These are phyloP conservation scores for Leptosomus discolor DNA, from an alignment of 2,113 vertebrate genomes.

Conservation along the genomic window DNA sequence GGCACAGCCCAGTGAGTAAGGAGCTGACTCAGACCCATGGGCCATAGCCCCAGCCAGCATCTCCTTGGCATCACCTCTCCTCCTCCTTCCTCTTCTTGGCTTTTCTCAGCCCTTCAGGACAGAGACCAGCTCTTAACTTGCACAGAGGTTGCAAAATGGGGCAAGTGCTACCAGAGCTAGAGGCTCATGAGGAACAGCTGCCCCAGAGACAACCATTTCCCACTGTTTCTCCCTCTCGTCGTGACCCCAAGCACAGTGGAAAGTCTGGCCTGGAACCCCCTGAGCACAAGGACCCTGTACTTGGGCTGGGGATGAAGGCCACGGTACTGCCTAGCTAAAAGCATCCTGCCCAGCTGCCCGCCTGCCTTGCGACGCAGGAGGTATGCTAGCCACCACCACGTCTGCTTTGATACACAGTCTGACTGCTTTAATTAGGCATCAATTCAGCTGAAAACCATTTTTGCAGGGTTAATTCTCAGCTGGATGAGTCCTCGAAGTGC, in stretches of 20 bases:
- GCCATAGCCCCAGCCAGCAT: background rate
- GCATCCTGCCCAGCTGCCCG: background rate
- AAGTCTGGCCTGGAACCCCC: background rate
- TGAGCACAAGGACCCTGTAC: background rate
- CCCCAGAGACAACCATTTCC: background rate
- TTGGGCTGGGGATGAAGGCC: background rate
- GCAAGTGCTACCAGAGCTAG: background rate
- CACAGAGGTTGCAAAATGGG: background rate
- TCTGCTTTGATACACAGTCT: background rate
- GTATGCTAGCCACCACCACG: too few relatives aligned
- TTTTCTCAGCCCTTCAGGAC: background rate
- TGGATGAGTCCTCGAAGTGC: background rate
- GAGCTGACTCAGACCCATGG: background rate
- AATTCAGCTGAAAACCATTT: background rate
- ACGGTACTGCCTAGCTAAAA: background rate
- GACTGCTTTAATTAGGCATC: background rate
- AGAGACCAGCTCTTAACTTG: background rate
- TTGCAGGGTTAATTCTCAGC: background rate
- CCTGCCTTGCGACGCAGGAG: background rate
- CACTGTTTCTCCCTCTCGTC: background rate
- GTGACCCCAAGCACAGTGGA: background rate
- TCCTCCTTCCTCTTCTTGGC: background rate
- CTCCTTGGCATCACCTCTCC: background rate
- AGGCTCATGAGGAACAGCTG: background rate
- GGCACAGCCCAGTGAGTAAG: background rate